phyloP scores from a whole-genome alignment of 2,888 invertebrate species.

The Troides oblongomaculatus region DNA sequence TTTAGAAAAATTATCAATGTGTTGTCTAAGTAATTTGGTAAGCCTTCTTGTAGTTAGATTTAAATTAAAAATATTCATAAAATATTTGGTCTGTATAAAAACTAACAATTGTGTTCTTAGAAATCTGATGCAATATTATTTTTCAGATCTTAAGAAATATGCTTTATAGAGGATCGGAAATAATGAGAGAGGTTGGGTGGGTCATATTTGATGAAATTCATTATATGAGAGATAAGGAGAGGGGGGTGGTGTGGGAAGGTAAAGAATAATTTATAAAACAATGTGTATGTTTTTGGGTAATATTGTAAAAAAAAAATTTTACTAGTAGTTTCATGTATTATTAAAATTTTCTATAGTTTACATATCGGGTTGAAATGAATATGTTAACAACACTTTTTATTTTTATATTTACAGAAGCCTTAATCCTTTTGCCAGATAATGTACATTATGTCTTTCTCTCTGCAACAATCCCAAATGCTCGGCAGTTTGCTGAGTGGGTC shows the following conservation, averaged over 20 bases:
- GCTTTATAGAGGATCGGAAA: conserved; percentile 98
- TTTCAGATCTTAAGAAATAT: conserved; percentile 95
- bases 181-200: conserved; percentile 99
- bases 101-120: too few species aligned
- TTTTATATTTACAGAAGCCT: conserved; percentile 83
- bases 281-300: too few species aligned
- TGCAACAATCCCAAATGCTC: conserved; percentile 99
- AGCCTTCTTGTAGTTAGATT: too few species aligned
- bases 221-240: conserved; percentile 99
- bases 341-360: too few species aligned
- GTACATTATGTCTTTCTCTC: conserved; percentile 99
- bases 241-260: conserved; percentile 99
- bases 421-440: conserved; percentile 97
- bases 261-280: conserved; percentile 24
- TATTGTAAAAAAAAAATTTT: too few species aligned
- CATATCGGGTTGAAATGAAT: too few species aligned
- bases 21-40: too few species aligned
- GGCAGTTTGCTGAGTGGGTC: conserved; percentile 97
- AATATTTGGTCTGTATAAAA: too few species aligned
- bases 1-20: not conserved
- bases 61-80: too few species aligned
- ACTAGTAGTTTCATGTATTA: too few species aligned
- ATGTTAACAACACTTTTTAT: too few species aligned
- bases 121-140: not conserved
- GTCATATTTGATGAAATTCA: conserved; percentile 99